Conservation (phyloP, 2,113 vertebrate species). For the Gasterosteus nipponicus region DNA sequence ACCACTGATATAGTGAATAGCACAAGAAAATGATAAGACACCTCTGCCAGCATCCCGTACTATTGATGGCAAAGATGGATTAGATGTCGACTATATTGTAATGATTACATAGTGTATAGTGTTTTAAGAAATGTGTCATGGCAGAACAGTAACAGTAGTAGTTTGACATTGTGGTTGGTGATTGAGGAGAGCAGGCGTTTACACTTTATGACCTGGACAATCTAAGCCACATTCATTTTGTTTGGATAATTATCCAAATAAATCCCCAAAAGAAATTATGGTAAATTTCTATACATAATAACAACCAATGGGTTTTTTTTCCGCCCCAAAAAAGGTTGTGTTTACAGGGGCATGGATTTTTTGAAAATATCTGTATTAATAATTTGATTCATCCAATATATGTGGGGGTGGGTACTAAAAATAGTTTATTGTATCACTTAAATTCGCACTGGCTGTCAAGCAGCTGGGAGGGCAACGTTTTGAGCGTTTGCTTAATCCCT, state of each 20-base stretch:
- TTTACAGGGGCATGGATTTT: neutral
- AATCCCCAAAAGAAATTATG: too few species aligned
- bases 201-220: neutral
- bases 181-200: neutral
- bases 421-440: constrained; percentile 2
- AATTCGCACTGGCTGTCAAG: neutral
- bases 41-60: neutral
- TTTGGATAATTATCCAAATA: too few species aligned
- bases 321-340: neutral
- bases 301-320: neutral
- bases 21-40: constrained; percentile 12
- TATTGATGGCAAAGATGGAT: neutral
- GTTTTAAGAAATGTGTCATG: neutral
- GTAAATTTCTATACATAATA: neutral
- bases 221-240: neutral
- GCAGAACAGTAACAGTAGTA: neutral
- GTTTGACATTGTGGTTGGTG: neutral
- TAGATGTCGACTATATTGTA: neutral
- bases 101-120: neutral
- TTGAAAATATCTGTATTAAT: neutral
- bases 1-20: neutral
- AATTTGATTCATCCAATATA: neutral
- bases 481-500: neutral
- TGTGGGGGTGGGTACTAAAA: neutral
- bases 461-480: neutral